Evolutionary conservation across 2,888 invertebrate species (phyloP).

Genomic region (Rhorus exstirpatorius): DNA sequence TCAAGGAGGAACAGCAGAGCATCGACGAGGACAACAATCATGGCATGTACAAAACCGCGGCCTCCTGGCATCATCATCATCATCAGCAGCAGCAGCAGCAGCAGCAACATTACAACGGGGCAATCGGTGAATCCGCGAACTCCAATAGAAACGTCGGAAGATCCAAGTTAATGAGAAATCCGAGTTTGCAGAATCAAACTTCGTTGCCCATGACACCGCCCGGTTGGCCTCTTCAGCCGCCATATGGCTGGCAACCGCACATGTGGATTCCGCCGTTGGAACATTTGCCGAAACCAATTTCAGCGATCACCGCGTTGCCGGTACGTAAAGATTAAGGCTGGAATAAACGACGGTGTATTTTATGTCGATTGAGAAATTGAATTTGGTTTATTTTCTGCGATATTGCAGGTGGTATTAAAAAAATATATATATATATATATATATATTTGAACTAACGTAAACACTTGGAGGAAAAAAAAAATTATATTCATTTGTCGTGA

Average conservation of each 20-base stretch:
- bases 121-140: constrained; percentile 72
- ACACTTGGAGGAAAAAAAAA: too few relatives aligned
- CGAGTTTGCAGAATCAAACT: constrained; percentile 71
- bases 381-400: too few relatives aligned
- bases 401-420: too few relatives aligned
- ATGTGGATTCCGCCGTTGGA: constrained; percentile 82
- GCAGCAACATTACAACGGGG: constrained; percentile 65
- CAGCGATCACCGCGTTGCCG: constrained; percentile 85
- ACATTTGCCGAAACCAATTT: constrained; percentile 82
- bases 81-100: constrained; percentile 78
- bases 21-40: constrained; percentile 87
- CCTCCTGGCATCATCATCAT: too few relatives aligned
- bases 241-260: constrained; percentile 81
- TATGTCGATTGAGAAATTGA: too few relatives aligned
- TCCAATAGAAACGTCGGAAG: constrained; percentile 72
- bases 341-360: not conserved
- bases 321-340: constrained; percentile 78
- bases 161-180: constrained; percentile 73
- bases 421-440: too few relatives aligned
- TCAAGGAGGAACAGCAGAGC: constrained; percentile 94
- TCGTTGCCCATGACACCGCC: constrained; percentile 66
- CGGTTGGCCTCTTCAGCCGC: constrained; percentile 77
- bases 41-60: constrained; percentile 77
- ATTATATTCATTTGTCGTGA: too few relatives aligned
- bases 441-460: too few relatives aligned